Conservation (phyloP, 2,797 vertebrate genomes). For the Steatocranus sp. region DNA sequence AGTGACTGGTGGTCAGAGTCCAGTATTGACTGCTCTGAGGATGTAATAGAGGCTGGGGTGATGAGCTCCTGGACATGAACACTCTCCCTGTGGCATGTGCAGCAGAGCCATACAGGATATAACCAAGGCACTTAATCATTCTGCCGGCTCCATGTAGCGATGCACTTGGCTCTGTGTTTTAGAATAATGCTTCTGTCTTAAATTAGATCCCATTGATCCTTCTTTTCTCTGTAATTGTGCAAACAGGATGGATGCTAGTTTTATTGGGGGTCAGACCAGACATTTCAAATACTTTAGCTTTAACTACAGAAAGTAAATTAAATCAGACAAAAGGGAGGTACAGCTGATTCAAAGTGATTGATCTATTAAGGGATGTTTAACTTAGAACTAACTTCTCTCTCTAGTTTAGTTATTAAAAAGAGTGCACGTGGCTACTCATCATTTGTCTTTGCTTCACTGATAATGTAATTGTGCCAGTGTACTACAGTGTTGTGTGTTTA, state of each 20-base stretch:
- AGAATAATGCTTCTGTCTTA: constrained; percentile 66
- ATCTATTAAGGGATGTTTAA: constrained; percentile 6
- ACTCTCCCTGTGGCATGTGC: constrained; percentile 59
- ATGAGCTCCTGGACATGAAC: constrained; percentile 69
- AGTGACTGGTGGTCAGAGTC: constrained; percentile 66
- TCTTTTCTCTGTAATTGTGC: constrained; percentile 55
- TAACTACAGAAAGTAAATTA: constrained; percentile 44
- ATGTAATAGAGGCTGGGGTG: constrained; percentile 70
- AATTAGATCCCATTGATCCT: constrained; percentile 73
- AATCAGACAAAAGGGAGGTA: constrained; percentile 45
- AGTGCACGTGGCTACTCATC: neutral
- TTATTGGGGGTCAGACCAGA: constrained; percentile 52
- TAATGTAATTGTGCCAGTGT: neutral
- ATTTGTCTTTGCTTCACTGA: neutral
- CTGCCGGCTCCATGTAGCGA: constrained; percentile 53
- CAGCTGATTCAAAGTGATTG: constrained; percentile 38
- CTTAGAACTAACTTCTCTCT: neutral
- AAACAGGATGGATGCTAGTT: constrained; percentile 57
- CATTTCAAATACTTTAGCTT: constrained; percentile 49
- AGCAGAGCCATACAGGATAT: constrained; percentile 61
- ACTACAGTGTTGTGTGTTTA: neutral
- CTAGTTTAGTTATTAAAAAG: neutral
- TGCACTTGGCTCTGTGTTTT: constrained; percentile 48
- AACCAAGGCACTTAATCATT: constrained; percentile 63
- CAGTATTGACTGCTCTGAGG: constrained; percentile 73